Evolutionary conservation across 2,888 invertebrate genomes (phyloP).

Genomic region (Tubulanus polymorphus): DNA sequence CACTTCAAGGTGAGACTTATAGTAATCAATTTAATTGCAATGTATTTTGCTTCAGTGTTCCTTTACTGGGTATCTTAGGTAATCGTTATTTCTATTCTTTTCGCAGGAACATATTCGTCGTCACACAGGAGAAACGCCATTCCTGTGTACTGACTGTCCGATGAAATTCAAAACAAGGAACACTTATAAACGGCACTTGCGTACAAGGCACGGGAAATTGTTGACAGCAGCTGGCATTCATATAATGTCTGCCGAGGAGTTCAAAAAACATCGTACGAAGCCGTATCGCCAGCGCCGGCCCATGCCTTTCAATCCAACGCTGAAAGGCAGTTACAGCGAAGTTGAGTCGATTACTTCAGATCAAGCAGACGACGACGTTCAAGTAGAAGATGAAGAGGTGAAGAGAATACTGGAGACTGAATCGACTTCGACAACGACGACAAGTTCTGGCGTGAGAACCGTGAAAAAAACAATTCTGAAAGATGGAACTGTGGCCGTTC

Average conservation of each 20-base stretch:
- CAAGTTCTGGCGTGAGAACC: no score
- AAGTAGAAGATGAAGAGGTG: no score
- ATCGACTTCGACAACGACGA: no score
- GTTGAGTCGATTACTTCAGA: no score
- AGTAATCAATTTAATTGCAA: background rate
- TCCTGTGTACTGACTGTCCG: constrained; percentile 44
- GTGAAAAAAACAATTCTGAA: no score
- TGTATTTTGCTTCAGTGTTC: background rate
- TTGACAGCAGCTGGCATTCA: constrained; percentile 58
- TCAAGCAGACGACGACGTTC: no score
- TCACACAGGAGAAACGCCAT: constrained; percentile 54
- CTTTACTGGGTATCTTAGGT: background rate
- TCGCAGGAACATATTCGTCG: constrained; percentile 57
- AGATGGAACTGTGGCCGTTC: no score
- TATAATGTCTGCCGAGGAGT: constrained; percentile 53
- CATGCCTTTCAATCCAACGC: no score
- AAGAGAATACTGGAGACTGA: no score
- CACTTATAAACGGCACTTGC: constrained; percentile 61
- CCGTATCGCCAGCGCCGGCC: constrained; percentile 26
- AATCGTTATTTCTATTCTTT: constrained; percentile 2
- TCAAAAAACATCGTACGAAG: constrained; percentile 33
- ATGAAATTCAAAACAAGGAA: constrained; percentile 61
- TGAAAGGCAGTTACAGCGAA: no score
- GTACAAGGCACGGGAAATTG: constrained; percentile 60
- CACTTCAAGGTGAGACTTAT: constrained; percentile 55